A percentile compares a stretch with the other conserved stretches of the same genome.
Conservation (phyloP, 2,888 invertebrate species). For the Harmothoe impar region DNA sequence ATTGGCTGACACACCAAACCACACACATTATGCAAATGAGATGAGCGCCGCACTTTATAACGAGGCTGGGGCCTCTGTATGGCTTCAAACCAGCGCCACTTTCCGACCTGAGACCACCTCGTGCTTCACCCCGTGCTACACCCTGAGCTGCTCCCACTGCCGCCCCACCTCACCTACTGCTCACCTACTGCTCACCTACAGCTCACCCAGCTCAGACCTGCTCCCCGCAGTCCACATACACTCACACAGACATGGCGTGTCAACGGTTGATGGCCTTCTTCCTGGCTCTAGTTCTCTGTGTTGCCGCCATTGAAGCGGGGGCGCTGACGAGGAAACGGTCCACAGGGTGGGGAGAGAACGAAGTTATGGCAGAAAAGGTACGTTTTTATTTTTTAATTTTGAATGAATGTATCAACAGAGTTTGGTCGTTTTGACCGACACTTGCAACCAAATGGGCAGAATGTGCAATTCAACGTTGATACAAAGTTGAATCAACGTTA, state of each 20-base stretch:
- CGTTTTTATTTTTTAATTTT: constrained; percentile 30
- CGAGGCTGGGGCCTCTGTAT: background rate
- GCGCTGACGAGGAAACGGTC: constrained; percentile 40
- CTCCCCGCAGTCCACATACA: background rate
- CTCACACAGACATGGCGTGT: constrained; percentile 29
- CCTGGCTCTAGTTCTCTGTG: background rate
- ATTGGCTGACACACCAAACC: background rate
- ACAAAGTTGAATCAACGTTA: too few relatives aligned
- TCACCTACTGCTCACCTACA: background rate
- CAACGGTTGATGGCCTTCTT: constrained; percentile 5
- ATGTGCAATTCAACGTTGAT: too few relatives aligned
- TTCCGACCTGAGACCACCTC: background rate
- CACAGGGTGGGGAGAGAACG: constrained; percentile 40
- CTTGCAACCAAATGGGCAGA: too few relatives aligned
- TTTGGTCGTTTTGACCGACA: background rate
- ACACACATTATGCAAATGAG: constrained; percentile 49
- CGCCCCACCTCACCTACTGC: background rate
- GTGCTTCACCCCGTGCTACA: background rate
- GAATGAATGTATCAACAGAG: background rate
- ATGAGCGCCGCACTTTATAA: background rate
- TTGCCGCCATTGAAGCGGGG: constrained; percentile 39
- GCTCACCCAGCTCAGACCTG: too few relatives aligned
- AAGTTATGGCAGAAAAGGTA: constrained; percentile 47
- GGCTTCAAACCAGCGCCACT: background rate
- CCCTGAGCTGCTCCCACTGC: background rate